A percentile compares a stretch with the other conserved stretches of the same genome.
Conservation (phyloP, 2,888 invertebrate genomes). For the Ennomos quercinarius region DNA sequence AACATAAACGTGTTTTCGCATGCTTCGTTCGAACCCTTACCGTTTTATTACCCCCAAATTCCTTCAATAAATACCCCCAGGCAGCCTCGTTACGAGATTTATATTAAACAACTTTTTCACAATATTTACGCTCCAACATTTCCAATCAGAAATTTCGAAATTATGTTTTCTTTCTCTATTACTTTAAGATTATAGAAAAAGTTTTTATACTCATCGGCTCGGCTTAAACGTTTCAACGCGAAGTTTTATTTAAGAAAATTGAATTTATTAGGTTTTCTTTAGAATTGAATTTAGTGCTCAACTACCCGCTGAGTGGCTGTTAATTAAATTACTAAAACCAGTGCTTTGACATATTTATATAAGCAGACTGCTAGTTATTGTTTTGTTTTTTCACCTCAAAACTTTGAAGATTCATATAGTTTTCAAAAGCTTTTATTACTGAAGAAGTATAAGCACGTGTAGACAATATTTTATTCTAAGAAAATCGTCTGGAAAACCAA, state of each 20-base stretch:
- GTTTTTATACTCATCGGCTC: conserved; percentile 8
- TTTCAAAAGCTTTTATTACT: too few relatives aligned
- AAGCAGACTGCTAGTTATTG: too few relatives aligned
- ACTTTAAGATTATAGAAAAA: conserved; percentile 22
- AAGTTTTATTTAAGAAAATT: conserved; percentile 15
- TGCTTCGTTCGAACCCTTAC: conserved; percentile 25
- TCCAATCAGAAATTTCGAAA: conserved; percentile 29
- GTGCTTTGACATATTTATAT: background rate
- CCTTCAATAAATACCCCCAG: conserved; percentile 47
- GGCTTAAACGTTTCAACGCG: conserved; percentile 13
- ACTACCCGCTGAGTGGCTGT: conserved; percentile 4
- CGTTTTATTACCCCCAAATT: conserved; percentile 46
- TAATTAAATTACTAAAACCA: background rate
- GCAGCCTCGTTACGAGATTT: conserved; percentile 39
- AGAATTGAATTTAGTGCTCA: conserved; percentile 12
- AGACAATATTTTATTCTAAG: background rate
- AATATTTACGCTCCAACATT: conserved; percentile 35
- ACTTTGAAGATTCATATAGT: too few relatives aligned
- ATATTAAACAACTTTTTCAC: conserved; percentile 40
- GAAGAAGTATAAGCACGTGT: background rate
- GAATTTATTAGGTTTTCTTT: conserved; percentile 6
- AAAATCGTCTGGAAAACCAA: conserved; percentile 3
- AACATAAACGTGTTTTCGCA: conserved; percentile 42
- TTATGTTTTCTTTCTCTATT: conserved; percentile 28
- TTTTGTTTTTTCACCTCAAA: too few relatives aligned